A percentile compares a stretch with the other conserved stretches of the same genome.
phyloP scores from a whole-genome alignment of 2,113 vertebrate species.

The Argyrosomus japonicus region DNA sequence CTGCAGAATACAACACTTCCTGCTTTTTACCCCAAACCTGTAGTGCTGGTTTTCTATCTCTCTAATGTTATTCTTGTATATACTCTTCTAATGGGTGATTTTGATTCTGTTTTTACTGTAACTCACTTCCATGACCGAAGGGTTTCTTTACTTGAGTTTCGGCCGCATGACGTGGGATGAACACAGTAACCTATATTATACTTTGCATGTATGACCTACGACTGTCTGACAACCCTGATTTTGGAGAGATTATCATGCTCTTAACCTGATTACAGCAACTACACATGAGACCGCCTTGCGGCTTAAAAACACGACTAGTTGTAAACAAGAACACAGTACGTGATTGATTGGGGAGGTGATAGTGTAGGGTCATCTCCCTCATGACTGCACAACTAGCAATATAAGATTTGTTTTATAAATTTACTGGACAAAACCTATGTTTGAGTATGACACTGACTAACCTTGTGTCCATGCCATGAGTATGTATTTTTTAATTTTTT shows the following conservation, averaged over 20 bases:
- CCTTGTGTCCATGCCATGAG: not conserved
- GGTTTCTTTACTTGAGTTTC: not conserved
- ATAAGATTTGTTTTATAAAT: too few species aligned
- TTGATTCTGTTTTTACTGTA: not conserved
- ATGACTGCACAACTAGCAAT: not conserved
- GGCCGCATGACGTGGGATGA: not conserved
- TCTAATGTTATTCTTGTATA: not conserved
- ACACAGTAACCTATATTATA: not conserved
- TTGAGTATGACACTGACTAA: too few species aligned
- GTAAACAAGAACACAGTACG: constrained; percentile 11
- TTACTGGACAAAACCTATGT: too few species aligned
- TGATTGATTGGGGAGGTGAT: not conserved
- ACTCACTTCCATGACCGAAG: not conserved
- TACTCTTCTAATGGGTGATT: not conserved
- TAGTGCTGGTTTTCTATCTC: not conserved
- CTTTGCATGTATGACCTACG: not conserved
- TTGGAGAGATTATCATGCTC: not conserved
- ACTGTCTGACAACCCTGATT: not conserved
- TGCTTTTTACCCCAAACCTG: not conserved
- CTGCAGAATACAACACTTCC: too few species aligned
- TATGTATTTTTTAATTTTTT: not conserved
- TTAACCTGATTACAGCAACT: not conserved
- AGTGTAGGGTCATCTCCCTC: not conserved
- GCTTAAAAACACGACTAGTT: not conserved
- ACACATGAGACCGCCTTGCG: not conserved